Evolutionary conservation across 2,113 vertebrate species (phyloP), one percentile per base, ranked within the genome.

Genomic region (Acinonyx jubatus): DNA sequence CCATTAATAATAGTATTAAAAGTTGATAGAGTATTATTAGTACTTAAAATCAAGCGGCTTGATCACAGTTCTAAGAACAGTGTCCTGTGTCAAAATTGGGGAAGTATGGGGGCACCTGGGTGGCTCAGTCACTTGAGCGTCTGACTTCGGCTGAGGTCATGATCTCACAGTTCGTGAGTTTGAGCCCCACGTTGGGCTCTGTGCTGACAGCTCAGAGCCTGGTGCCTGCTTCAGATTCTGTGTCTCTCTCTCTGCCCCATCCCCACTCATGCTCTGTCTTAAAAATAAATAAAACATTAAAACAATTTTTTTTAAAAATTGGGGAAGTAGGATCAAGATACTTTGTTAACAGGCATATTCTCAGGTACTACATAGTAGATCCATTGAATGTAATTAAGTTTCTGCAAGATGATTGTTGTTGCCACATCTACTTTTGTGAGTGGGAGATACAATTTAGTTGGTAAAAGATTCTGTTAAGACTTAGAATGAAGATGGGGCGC

Each of bases 1-100:
- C 61, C 65, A 90, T 86, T 94, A 90, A 86, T 96, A 88, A 52
- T 94, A 50, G 33, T 89, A 69, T 52, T 96, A 94, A 45, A 95
- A 76, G 66, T 94, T 94, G 18, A n/a, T 93, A 88, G n/a, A 78
- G 11, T 93, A 85, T 73, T 92, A 57, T 69, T 90, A 66, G 36
- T 96, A 31, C 38, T 89, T 95, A 94, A 81, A 90, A 15, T 94
- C 36, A 31, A 94, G 57, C 19, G 50, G 3, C 90, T 89, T 95
- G 65, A 65, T 65, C 78, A 78, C 14, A 97, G 74, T 97, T 88
- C 27, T 96, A 86, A 94, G 52, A 94, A 57, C 33, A 33, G 7
- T 90, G 36, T 94, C 41, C 61, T 92, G 36, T 91, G 21, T 96
- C 88, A 83, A 57, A 95, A 85, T 57, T 96, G 31, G 65, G 48